These are phyloP conservation scores for Aphelenchoides besseyi DNA, from an alignment of 1,140 invertebrate species.

Conservation along the genomic window DNA sequence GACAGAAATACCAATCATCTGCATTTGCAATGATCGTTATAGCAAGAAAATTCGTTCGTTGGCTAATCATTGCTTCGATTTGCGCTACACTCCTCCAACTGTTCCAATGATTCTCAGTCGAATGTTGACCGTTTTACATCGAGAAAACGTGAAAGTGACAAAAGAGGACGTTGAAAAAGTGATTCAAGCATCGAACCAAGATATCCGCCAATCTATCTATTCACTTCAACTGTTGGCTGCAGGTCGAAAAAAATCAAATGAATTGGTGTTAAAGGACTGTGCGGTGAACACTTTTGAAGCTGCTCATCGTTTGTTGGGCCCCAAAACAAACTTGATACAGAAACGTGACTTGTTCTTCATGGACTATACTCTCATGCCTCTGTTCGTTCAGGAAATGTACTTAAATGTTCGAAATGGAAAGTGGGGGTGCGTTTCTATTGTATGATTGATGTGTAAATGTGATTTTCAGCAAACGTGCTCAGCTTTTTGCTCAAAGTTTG, in stretches of 20 bases:
- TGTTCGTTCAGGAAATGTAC: slow-evolving; percentile 99
- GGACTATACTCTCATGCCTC: slow-evolving; percentile 86
- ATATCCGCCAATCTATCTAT: slow-evolving; percentile 87
- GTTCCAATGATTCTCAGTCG: slow-evolving; percentile 86
- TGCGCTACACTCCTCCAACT: slow-evolving; percentile 78
- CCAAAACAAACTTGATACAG: slow-evolving; percentile 73
- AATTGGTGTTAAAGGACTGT: slow-evolving; percentile 38
- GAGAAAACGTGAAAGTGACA: slow-evolving; percentile 81
- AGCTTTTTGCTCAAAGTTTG: slow-evolving; percentile 72
- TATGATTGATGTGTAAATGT: slow-evolving; percentile 15
- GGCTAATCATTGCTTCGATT: slow-evolving; percentile 88
- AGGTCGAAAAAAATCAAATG: background rate
- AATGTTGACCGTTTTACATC: slow-evolving; percentile 84
- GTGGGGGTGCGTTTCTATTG: slow-evolving; percentile 33
- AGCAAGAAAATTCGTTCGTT: slow-evolving; percentile 89
- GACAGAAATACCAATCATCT: slow-evolving; percentile 86
- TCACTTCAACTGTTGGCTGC: slow-evolving; percentile 54
- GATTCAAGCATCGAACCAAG: slow-evolving; percentile 82
- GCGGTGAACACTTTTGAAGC: slow-evolving; percentile 79
- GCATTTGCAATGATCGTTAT: slow-evolving; percentile 95
- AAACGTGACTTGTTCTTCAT: slow-evolving; percentile 91
- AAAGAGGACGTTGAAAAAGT: slow-evolving; percentile 76
- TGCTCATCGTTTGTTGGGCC: slow-evolving; percentile 74
- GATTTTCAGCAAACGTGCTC: slow-evolving; percentile 39
- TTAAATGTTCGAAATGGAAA: slow-evolving; percentile 64